Evolutionary conservation across 2,797 vertebrate genomes (phyloP).

Genomic region (Gobio occitaniae): DNA sequence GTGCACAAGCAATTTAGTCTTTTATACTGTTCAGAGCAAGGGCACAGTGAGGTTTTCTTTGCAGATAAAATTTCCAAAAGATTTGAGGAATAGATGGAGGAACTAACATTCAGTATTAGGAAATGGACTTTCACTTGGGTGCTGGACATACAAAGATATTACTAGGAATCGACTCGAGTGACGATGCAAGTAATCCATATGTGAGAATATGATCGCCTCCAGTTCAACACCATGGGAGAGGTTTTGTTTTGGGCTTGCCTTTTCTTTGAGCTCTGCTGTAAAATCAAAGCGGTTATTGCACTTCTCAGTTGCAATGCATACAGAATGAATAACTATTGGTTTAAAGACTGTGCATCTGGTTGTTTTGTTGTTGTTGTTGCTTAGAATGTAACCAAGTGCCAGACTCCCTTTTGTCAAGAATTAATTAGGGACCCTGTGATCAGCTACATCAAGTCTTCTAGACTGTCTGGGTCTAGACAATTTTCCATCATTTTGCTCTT

Average conservation of each 20-base stretch:
- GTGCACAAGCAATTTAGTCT: neutral
- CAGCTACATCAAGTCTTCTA: too few relatives aligned
- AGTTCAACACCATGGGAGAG: neutral
- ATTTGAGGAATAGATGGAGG: neutral
- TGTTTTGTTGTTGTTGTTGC: neutral
- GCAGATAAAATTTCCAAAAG: neutral
- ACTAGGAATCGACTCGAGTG: neutral
- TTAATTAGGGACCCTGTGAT: neutral
- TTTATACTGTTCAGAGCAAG: neutral
- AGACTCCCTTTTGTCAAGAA: neutral
- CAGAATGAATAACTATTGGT: neutral
- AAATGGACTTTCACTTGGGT: neutral
- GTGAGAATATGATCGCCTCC: neutral
- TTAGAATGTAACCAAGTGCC: neutral
- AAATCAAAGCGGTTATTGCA: neutral
- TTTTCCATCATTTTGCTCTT: neutral
- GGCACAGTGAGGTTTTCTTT: neutral
- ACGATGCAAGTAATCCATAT: neutral
- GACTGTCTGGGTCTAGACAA: too few relatives aligned
- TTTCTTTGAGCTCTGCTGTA: neutral
- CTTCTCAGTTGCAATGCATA: neutral
- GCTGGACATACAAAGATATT: neutral
- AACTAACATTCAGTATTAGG: neutral
- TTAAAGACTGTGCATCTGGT: neutral
- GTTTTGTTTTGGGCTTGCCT: neutral